These are phyloP conservation scores for Hippocampus comes DNA, from an alignment of 2,113 vertebrate species.

Conservation along the genomic window DNA sequence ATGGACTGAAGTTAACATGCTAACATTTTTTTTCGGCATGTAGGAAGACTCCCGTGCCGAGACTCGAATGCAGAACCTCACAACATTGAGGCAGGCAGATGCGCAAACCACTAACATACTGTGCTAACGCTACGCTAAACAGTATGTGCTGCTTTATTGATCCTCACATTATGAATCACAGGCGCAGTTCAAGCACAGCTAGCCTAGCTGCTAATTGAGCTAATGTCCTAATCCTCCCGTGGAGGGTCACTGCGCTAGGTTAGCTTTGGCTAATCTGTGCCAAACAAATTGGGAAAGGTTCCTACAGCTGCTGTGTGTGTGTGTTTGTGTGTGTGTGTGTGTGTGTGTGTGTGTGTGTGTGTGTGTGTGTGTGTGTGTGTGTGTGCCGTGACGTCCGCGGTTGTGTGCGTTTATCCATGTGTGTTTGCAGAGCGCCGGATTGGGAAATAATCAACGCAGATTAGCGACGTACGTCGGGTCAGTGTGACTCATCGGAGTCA, in stretches of 20 bases:
- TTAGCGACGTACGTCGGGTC: neutral
- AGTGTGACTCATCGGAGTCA: neutral
- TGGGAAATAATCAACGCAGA: neutral
- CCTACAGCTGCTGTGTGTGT: slow-evolving; percentile 27
- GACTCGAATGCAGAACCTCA: too few species aligned
- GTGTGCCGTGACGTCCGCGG: slow-evolving; percentile 10
- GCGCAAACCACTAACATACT: too few species aligned
- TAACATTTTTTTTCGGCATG: too few species aligned
- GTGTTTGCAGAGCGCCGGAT: neutral
- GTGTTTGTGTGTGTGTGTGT: neutral
- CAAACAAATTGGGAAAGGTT: slow-evolving; percentile 42
- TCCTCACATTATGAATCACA: slow-evolving; percentile 44
- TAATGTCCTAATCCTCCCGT: slow-evolving; percentile 44
- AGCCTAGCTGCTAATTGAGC: slow-evolving; percentile 35
- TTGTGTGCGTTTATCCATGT: neutral
- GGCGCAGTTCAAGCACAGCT: slow-evolving; percentile 12
- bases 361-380: neutral
- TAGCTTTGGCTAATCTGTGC: slow-evolving; percentile 36
- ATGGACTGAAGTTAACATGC: too few species aligned
- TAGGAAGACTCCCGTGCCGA: neutral
- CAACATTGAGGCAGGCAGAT: too few species aligned
- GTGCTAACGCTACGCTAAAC: neutral
- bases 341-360: neutral
- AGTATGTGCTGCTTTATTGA: slow-evolving; percentile 9
- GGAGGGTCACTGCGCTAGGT: slow-evolving; percentile 28